These are phyloP conservation scores for Hetaerina titia DNA, from an alignment of 2,888 invertebrate genomes.

Conservation along the genomic window DNA sequence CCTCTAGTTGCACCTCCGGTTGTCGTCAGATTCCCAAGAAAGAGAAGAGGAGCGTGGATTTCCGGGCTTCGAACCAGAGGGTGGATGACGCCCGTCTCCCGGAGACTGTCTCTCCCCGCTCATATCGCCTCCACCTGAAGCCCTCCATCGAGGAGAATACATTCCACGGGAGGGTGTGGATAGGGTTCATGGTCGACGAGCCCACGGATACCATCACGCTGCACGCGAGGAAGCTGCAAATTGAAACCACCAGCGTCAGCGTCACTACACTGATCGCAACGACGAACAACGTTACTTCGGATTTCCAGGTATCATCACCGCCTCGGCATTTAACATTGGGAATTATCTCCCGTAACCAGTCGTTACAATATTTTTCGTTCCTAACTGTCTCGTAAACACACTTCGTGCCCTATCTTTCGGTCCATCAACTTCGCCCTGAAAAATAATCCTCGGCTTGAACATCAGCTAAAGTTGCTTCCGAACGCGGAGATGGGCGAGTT, in stretches of 20 bases:
- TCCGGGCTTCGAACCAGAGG: slow-evolving; percentile 42
- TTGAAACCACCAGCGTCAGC: slow-evolving; percentile 79
- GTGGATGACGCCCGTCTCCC: slow-evolving; percentile 82
- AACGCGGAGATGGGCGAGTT: no score
- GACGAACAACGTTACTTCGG: slow-evolving; percentile 70
- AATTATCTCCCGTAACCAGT: no score
- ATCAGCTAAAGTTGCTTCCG: no score
- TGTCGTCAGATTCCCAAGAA: background rate
- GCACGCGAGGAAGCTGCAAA: slow-evolving; percentile 79
- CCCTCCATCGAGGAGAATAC: slow-evolving; percentile 83
- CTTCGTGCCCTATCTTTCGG: no score
- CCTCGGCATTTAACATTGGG: no score
- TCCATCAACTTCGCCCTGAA: no score
- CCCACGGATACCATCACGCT: slow-evolving; percentile 82
- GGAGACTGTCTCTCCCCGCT: slow-evolving; percentile 82
- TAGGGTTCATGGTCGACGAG: slow-evolving; percentile 84
- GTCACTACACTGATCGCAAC: slow-evolving; percentile 74
- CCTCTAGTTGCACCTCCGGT: background rate
- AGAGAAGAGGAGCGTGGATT: slow-evolving; percentile 53
- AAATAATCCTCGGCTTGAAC: no score
- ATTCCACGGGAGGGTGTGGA: slow-evolving; percentile 84
- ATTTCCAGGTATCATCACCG: slow-evolving; percentile 68
- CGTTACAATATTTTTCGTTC: no score
- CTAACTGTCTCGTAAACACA: no score
- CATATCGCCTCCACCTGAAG: slow-evolving; percentile 84